Conservation (phyloP, 1,140 invertebrate species). For the Globodera rostochiensis region DNA sequence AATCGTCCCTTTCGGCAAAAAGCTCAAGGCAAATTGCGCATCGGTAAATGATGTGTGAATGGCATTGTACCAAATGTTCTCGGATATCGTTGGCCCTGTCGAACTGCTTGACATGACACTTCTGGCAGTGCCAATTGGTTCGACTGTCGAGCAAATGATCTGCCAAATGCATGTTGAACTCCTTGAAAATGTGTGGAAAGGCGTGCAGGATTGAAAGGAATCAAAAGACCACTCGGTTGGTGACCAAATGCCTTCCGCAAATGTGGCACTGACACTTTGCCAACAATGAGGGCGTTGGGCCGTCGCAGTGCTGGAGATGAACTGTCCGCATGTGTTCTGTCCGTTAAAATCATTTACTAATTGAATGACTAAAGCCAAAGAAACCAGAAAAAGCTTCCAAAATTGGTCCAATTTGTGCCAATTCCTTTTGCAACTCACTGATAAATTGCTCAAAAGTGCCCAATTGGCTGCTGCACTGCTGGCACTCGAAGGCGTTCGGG, state of each 20-base stretch:
- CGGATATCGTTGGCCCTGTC: constrained; percentile 28
- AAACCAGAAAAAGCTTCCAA: too few relatives aligned
- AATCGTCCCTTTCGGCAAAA: constrained; percentile 27
- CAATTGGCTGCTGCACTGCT: not conserved
- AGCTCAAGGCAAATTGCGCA: constrained; percentile 40
- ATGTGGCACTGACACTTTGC: not conserved
- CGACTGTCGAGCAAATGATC: constrained; percentile 36
- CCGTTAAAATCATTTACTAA: too few relatives aligned
- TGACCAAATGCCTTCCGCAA: not conserved
- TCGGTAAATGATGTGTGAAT: constrained; percentile 34
- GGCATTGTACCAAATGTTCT: constrained; percentile 35
- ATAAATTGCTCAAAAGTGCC: not conserved
- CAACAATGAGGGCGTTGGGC: too few relatives aligned
- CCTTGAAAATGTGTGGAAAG: not conserved
- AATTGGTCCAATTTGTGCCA: too few relatives aligned
- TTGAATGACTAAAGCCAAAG: too few relatives aligned
- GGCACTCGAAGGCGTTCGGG: not conserved
- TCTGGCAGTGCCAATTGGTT: constrained; percentile 36
- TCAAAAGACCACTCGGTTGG: not conserved
- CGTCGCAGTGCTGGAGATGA: not conserved
- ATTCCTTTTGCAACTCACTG: not conserved
- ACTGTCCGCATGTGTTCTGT: not conserved
- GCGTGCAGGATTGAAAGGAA: not conserved
- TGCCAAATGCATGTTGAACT: constrained; percentile 28
- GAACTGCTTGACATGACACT: constrained; percentile 41